phyloP scores from a whole-genome alignment of 2,113 vertebrate species.

The Bothrops jararaca region DNA sequence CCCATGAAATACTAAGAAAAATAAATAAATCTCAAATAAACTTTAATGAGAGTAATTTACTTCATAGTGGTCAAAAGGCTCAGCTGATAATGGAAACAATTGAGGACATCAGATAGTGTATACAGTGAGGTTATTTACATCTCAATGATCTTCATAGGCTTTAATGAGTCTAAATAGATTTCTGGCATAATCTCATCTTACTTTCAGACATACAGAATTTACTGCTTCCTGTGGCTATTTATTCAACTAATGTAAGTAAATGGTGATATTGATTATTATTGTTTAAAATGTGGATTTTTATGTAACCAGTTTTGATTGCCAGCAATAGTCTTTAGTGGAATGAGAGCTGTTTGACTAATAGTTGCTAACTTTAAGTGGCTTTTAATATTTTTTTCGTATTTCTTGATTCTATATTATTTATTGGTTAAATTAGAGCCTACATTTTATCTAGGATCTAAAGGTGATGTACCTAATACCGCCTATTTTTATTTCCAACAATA shows the following conservation, averaged over 20 bases:
- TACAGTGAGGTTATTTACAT: neutral
- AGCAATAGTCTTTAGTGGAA: neutral
- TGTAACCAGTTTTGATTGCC: neutral
- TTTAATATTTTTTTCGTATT: neutral
- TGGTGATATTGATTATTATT: neutral
- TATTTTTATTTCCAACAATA: neutral
- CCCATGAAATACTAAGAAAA: neutral
- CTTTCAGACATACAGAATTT: neutral
- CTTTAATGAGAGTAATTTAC: neutral
- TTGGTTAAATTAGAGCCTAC: neutral
- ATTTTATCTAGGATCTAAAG: neutral
- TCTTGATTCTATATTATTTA: neutral
- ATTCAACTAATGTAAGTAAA: neutral
- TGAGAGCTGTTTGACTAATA: neutral
- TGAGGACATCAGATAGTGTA: neutral
- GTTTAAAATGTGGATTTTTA: neutral
- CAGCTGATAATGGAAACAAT: neutral
- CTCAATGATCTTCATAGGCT: neutral
- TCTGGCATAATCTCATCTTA: neutral
- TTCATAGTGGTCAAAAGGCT: neutral
- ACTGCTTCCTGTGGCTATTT: neutral
- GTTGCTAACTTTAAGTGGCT: neutral
- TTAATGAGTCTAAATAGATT: neutral
- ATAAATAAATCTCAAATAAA: neutral
- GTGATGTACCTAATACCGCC: neutral